Evolutionary conservation across 92 coral and sea anemone species (phyloP).

Genomic region (Actinernus sp.): DNA sequence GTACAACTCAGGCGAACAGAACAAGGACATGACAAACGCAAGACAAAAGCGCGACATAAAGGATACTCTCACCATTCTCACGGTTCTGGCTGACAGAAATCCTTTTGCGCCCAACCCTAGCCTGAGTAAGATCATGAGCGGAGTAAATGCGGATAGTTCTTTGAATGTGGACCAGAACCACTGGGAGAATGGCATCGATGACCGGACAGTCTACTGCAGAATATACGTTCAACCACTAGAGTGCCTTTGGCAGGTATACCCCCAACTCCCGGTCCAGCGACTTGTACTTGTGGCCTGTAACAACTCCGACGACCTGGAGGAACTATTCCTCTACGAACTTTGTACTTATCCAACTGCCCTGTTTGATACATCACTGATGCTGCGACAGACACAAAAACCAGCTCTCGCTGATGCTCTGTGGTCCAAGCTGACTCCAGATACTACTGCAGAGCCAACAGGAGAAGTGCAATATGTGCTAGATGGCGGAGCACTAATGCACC

Average conservation of each 20-base stretch:
- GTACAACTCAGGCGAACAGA: conserved; percentile 52
- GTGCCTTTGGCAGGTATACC: conserved; percentile 42
- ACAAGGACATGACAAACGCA: conserved; percentile 31
- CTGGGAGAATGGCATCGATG: conserved; percentile 13
- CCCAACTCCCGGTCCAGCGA: conserved; percentile 31
- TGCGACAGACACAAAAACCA: no score
- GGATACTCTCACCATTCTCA: conserved; percentile 17
- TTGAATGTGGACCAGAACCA: conserved; percentile 13
- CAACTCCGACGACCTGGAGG: neutral
- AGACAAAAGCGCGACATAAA: conserved; percentile 29
- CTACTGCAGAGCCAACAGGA: conserved; percentile 2
- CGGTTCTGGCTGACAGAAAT: conserved; percentile 34
- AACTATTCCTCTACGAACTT: conserved; percentile 22
- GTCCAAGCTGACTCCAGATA: neutral
- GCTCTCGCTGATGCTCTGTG: conserved; percentile 15
- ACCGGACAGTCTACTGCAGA: conserved; percentile 14
- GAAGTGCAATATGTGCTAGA: neutral
- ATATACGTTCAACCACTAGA: conserved; percentile 2
- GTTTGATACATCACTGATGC: no score
- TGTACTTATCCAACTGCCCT: conserved; percentile 18
- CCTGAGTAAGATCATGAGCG: conserved; percentile 33
- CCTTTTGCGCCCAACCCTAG: conserved; percentile 10
- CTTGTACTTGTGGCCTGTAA: conserved; percentile 18
- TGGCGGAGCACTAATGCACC: neutral
- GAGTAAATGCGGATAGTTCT: conserved; percentile 31